Conservation (phyloP, 1,140 invertebrate genomes). For the Sinonovacula constricta region DNA sequence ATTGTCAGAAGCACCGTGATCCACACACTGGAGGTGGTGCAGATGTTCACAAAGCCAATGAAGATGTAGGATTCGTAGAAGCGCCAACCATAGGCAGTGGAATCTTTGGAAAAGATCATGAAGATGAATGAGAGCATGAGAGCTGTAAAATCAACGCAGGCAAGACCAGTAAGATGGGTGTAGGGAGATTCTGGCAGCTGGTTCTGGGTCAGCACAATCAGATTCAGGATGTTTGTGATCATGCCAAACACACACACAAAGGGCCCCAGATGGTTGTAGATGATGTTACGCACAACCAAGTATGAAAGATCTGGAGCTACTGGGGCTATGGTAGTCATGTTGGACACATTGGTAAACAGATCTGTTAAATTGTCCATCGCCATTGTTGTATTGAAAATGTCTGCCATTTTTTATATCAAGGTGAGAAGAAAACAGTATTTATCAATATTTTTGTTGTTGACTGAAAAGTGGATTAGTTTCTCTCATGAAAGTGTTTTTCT, state of each 20-base stretch:
- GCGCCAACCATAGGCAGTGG: slow-evolving; percentile 60
- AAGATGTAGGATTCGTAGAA: slow-evolving; percentile 69
- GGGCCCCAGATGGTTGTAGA: slow-evolving; percentile 66
- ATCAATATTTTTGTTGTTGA: too few species aligned
- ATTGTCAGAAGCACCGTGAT: slow-evolving; percentile 72
- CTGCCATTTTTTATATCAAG: too few species aligned
- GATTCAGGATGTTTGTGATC: slow-evolving; percentile 73
- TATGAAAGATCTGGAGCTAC: neutral
- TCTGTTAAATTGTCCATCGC: neutral
- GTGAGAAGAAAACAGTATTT: too few species aligned
- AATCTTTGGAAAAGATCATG: slow-evolving; percentile 59
- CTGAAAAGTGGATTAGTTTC: too few species aligned
- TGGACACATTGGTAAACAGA: neutral
- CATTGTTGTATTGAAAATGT: too few species aligned
- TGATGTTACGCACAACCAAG: slow-evolving; percentile 19
- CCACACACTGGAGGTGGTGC: slow-evolving; percentile 69
- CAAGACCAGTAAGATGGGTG: slow-evolving; percentile 72
- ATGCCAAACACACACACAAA: slow-evolving; percentile 73
- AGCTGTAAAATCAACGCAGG: slow-evolving; percentile 65
- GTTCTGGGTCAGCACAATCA: slow-evolving; percentile 69
- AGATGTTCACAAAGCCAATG: slow-evolving; percentile 70
- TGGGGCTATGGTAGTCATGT: neutral
- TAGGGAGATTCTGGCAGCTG: slow-evolving; percentile 74
- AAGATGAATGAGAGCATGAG: slow-evolving; percentile 66
- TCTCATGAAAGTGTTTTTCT: too few species aligned